A percentile compares a stretch with the other conserved stretches of the same genome.
These are phyloP conservation scores for Amphiprion clarkii DNA, from an alignment of 2,797 vertebrate species.

Conservation along the genomic window DNA sequence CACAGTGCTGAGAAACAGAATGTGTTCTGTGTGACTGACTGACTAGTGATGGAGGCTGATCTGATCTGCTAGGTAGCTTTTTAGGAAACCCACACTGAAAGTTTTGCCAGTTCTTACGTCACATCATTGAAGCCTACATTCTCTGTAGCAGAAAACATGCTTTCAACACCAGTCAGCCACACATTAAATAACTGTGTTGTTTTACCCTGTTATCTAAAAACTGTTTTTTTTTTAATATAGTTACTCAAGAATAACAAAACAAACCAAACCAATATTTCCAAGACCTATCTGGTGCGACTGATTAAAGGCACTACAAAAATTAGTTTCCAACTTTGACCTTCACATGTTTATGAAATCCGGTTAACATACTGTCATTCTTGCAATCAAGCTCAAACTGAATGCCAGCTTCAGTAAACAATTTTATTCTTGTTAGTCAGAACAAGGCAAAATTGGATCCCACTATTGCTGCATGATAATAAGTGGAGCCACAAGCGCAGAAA, in stretches of 20 bases:
- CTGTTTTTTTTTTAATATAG: background rate
- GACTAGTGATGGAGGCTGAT: too few species aligned
- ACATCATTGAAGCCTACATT: too few species aligned
- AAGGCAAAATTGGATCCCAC: conserved; percentile 25
- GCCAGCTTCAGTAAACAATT: conserved; percentile 49
- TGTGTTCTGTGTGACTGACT: too few species aligned
- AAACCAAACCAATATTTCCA: conserved; percentile 24
- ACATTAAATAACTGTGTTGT: too few species aligned
- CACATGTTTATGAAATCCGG: conserved; percentile 29
- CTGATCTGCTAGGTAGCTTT: too few species aligned
- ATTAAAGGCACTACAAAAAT: conserved; percentile 29
- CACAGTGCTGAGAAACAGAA: too few species aligned
- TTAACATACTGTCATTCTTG: conserved; percentile 15
- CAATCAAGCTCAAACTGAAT: background rate
- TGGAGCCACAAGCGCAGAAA: conserved; percentile 14
- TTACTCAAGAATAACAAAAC: background rate
- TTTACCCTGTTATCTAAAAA: background rate
- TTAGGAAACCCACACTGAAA: too few species aligned
- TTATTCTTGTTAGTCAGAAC: conserved; percentile 64
- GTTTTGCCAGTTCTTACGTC: too few species aligned
- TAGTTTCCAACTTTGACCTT: conserved; percentile 38
- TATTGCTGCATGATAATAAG: conserved; percentile 19
- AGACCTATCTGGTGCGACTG: background rate
- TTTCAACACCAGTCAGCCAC: too few species aligned
- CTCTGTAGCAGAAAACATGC: too few species aligned